Conservation (phyloP, 1,140 invertebrate genomes). For the Tenebrio molitor region DNA sequence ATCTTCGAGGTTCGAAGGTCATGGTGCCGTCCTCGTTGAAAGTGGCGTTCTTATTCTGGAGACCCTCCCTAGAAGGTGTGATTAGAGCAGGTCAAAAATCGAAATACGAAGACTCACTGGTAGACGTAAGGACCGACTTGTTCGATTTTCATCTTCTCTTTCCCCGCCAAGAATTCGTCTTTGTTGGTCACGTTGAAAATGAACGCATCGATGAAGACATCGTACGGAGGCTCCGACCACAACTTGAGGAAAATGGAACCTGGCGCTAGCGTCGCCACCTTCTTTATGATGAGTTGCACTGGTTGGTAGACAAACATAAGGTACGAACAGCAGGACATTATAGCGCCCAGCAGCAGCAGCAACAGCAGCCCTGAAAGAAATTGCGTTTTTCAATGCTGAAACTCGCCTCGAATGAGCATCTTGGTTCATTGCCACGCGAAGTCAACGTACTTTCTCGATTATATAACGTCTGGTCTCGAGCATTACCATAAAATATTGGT, state of each 20-base stretch:
- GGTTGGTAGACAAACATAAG: conserved; percentile 70
- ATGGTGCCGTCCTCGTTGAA: conserved; percentile 84
- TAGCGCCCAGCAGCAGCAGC: conserved; percentile 60
- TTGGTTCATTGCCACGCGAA: conserved; percentile 28
- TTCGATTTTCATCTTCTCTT: conserved; percentile 78
- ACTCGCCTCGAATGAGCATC: conserved; percentile 26
- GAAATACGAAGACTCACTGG: conserved; percentile 72
- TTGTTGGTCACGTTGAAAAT: conserved; percentile 90
- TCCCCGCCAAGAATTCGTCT: conserved; percentile 76
- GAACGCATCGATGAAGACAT: conserved; percentile 80
- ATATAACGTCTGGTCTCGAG: conserved; percentile 21
- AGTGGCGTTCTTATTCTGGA: conserved; percentile 76
- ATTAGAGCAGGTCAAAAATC: conserved; percentile 38
- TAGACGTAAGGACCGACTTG: conserved; percentile 92
- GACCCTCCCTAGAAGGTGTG: conserved; percentile 73
- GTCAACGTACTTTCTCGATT: conserved; percentile 33
- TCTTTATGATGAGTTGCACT: conserved; percentile 66
- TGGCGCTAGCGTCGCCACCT: conserved; percentile 70
- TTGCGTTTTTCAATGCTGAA: background rate
- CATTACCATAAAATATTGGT: conserved; percentile 40
- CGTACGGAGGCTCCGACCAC: conserved; percentile 79
- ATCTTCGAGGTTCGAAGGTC: conserved; percentile 78
- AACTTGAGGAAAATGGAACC: conserved; percentile 73
- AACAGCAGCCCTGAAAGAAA: conserved; percentile 59
- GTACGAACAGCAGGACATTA: conserved; percentile 66